Evolutionary conservation across 2,888 invertebrate genomes (phyloP).

Genomic region (Coenonympha arcania): DNA sequence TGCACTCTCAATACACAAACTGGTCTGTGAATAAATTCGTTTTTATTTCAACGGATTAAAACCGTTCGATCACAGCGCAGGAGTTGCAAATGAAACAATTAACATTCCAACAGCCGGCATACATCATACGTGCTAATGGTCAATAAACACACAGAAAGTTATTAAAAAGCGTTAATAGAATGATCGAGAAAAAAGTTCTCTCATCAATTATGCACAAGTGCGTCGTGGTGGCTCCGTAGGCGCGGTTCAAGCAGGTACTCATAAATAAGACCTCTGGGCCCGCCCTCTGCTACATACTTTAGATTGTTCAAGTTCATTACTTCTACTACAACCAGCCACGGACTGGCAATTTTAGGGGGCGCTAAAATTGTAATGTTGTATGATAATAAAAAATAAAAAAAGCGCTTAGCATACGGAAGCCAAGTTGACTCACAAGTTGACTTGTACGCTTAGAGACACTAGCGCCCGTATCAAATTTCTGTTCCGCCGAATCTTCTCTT

Average conservation of each 20-base stretch:
- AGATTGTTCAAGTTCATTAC: neutral
- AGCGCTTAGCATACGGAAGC: too few species aligned
- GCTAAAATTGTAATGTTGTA: too few species aligned
- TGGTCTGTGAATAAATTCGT: neutral
- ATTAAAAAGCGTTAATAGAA: conserved; percentile 27
- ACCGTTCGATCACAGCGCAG: neutral
- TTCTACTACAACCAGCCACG: neutral
- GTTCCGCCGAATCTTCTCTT: too few species aligned
- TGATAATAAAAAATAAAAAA: too few species aligned
- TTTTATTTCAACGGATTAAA: neutral
- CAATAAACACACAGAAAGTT: conserved; percentile 18
- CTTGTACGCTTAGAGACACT: too few species aligned
- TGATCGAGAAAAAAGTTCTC: conserved; percentile 24
- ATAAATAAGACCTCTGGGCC: conserved; percentile 55
- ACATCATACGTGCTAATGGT: conserved; percentile 13
- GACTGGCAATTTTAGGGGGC: too few species aligned
- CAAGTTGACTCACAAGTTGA: too few species aligned
- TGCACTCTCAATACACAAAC: neutral
- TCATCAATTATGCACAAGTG: conserved; percentile 48
- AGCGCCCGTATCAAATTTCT: too few species aligned
- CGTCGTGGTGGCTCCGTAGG: conserved; percentile 51
- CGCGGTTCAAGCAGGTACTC: conserved; percentile 48
- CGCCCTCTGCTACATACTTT: conserved; percentile 39
- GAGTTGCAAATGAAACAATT: conserved; percentile 17
- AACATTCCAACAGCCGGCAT: conserved; percentile 7